A percentile compares a stretch with the other conserved stretches of the same genome.
Evolutionary conservation across 2,113 vertebrate genomes (phyloP).

Genomic region (Phyllostomus hastatus): DNA sequence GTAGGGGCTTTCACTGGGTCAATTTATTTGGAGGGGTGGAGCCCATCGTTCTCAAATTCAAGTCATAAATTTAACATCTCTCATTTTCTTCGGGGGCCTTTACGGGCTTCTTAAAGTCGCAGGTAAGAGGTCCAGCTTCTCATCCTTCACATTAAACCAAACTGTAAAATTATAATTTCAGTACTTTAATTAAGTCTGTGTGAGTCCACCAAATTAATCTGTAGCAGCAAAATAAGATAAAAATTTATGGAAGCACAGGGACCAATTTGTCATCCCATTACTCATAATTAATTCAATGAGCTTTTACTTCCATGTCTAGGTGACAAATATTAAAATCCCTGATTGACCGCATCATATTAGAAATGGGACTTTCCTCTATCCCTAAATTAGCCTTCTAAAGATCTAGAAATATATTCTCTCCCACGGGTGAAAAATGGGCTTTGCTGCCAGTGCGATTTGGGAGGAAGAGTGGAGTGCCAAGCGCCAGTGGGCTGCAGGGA

Average conservation of each 20-base stretch:
- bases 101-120: slow-evolving; percentile 40
- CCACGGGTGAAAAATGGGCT: neutral
- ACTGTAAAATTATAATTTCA: slow-evolving; percentile 63
- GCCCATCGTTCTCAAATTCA: slow-evolving; percentile 43
- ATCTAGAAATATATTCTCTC: neutral
- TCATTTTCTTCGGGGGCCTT: slow-evolving; percentile 16
- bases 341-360: neutral
- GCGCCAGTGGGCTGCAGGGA: neutral
- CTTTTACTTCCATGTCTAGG: slow-evolving; percentile 9
- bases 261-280: slow-evolving; percentile 43
- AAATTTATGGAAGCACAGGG: slow-evolving; percentile 44
- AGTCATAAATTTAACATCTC: slow-evolving; percentile 44
- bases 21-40: neutral
- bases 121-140: slow-evolving; percentile 55
- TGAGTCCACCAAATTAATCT: slow-evolving; percentile 58
- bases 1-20: neutral
- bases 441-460: neutral
- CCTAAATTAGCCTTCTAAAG: neutral
- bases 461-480: neutral
- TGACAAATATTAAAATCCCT: neutral
- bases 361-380: neutral
- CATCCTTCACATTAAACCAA: slow-evolving; percentile 58
- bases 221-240: slow-evolving; percentile 48
- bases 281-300: slow-evolving; percentile 25
- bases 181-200: slow-evolving; percentile 56